Conservation (phyloP, 1,140 invertebrate genomes). For the Nebria ingens region DNA sequence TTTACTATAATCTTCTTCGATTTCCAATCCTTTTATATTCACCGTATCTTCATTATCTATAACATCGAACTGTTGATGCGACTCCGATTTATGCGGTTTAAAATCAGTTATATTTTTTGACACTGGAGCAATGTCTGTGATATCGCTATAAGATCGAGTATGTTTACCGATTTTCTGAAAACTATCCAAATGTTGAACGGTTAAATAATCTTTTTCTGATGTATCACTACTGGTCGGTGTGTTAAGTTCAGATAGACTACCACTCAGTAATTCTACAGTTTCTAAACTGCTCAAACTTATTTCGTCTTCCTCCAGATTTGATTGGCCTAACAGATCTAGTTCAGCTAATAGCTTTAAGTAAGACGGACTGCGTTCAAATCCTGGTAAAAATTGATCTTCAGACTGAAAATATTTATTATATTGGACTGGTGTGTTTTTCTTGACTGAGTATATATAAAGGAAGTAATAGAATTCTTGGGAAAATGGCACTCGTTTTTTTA, state of each 20-base stretch:
- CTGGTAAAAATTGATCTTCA: constrained; percentile 56
- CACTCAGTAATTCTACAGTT: constrained; percentile 19
- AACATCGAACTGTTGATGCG: constrained; percentile 31
- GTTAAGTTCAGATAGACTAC: background rate
- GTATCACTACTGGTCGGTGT: background rate
- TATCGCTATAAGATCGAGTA: background rate
- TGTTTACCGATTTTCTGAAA: background rate
- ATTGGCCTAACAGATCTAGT: constrained; percentile 57
- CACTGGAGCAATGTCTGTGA: background rate
- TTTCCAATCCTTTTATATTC: constrained; percentile 14
- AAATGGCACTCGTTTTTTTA: too few relatives aligned
- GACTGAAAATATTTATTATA: constrained; percentile 33
- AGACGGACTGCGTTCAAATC: constrained; percentile 54
- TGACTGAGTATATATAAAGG: too few relatives aligned
- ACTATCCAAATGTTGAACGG: background rate
- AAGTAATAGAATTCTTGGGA: too few relatives aligned
- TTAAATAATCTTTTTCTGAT: constrained; percentile 3
- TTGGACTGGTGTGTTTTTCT: too few relatives aligned
- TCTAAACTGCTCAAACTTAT: constrained; percentile 41
- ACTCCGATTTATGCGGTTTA: constrained; percentile 33
- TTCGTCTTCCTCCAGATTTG: constrained; percentile 42
- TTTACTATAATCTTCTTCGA: constrained; percentile 38
- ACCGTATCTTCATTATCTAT: constrained; percentile 18
- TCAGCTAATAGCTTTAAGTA: constrained; percentile 69
- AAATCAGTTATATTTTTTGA: constrained; percentile 18